Base-by-base conservation (phyloP, 2,888 invertebrate genomes). In the Auanema freiburgensis region DNA sequence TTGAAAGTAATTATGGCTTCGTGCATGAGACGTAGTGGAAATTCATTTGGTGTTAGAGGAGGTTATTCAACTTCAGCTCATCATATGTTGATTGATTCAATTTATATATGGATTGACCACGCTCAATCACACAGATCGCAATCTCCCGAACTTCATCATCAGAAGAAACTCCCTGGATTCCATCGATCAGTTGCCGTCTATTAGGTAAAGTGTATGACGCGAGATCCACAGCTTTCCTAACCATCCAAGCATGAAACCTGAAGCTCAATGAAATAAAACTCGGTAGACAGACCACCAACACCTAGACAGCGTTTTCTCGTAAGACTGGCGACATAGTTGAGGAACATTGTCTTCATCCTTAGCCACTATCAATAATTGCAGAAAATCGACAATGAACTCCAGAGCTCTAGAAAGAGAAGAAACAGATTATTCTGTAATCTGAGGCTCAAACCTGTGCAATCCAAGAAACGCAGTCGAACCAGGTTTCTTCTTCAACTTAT, bases 131-230 rank as follows among this genome's bases (percentile, higher is more conserved):
- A 33, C 33, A 33, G 8, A 33, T 33, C 33, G 33, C 33, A 33
- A 33, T 33, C 33, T 33, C 33, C 33, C 33, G 33, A 33, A 33
- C 33, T 8, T n/a, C 24, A 16, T 56, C 56, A 14, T 43, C 21
- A 49, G 96, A 58, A 91, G 98, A 59, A 91, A 97, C 88, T 96
- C 67, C 72, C 60, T 61, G 63, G 43, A 77, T 67, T 49, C 59
- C 63, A 21, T 62, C 59, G 25, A 74, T 56, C 52, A 77, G 69
- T 42, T 67, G 58, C 10, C 60, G 57, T 10, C 72, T 59, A 2
- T 60, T 24, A 21, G 77, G 77, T 21, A 77, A 60, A 10, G 73
- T 69, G 61, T 69, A 63, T 10, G 74, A 62, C 43, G 77, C 77
- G 3, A 77, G 58, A 44, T 58, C 62, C 23, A 77, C 76, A 10